Conservation (phyloP, 2,797 vertebrate genomes). For the Enteromius afrohamiltoni region DNA sequence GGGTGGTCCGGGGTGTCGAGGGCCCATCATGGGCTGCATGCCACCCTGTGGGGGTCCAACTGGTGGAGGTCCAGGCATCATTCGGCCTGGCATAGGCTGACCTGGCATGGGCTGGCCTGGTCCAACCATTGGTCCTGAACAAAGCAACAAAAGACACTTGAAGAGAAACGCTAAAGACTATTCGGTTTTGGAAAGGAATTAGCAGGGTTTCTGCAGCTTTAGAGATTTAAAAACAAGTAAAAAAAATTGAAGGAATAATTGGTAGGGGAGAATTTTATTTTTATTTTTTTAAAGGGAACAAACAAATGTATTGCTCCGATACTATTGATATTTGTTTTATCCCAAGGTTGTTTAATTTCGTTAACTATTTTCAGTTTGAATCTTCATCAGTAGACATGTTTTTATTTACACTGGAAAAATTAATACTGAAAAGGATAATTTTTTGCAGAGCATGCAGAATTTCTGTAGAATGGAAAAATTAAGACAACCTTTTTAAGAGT, state of each 20-base stretch:
- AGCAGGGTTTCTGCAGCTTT: not conserved
- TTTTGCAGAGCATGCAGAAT: not conserved
- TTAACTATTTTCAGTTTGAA: not conserved
- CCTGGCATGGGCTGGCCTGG: constrained; percentile 84
- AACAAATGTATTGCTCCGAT: not conserved
- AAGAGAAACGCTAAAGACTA: not conserved
- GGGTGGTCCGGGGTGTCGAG: constrained; percentile 86
- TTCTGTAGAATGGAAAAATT: not conserved
- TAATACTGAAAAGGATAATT: no score
- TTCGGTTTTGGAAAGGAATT: not conserved
- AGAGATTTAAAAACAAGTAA: not conserved
- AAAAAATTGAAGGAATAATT: not conserved
- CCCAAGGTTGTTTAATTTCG: not conserved
- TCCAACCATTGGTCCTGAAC: constrained; percentile 76
- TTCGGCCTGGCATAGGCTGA: constrained; percentile 83
- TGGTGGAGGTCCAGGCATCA: constrained; percentile 79
- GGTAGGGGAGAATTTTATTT: no score
- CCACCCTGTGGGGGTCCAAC: constrained; percentile 74
- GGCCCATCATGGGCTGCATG: constrained; percentile 86
- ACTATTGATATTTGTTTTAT: not conserved
- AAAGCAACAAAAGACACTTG: constrained; percentile 9
- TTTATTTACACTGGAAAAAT: no score
- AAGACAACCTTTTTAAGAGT: not conserved
- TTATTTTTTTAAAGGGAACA: not conserved
- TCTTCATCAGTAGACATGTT: no score